A percentile compares a stretch with the other conserved stretches of the same genome.
Conservation (phyloP, 2,888 invertebrate genomes). For the Drosophila anomalata region DNA sequence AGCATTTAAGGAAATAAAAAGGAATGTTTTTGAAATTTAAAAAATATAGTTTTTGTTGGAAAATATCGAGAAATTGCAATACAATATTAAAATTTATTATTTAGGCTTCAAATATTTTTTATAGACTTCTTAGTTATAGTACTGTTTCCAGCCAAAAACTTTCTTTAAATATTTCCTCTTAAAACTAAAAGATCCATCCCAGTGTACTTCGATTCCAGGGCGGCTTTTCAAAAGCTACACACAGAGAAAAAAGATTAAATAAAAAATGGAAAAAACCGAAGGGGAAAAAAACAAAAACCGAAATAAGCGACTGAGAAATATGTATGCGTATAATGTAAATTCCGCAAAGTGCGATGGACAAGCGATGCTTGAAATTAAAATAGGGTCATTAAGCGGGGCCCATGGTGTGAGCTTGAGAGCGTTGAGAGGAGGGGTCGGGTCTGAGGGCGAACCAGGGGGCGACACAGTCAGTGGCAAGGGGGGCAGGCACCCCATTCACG, state of each 20-base stretch:
- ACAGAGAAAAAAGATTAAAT: constrained; percentile 4
- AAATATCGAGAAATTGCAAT: no score
- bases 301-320: constrained; percentile 55
- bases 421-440: constrained; percentile 8
- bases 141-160: no score
- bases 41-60: no score
- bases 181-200: neutral
- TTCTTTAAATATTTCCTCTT: neutral
- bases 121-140: no score
- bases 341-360: constrained; percentile 79
- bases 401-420: constrained; percentile 42
- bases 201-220: constrained; percentile 46
- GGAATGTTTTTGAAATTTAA: no score
- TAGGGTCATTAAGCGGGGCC: constrained; percentile 76
- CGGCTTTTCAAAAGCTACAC: constrained; percentile 73
- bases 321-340: constrained; percentile 74
- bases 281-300: constrained; percentile 36
- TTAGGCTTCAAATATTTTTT: no score
- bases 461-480: constrained; percentile 13
- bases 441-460: neutral
- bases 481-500: neutral
- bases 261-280: constrained; percentile 7
- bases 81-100: no score
- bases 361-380: constrained; percentile 77
- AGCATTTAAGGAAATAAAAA: no score